These are phyloP conservation scores for Halisarca cf. caerulea DNA, from an alignment of 37 sponge, comb jelly and placozoan genomes.

Conservation along the genomic window DNA sequence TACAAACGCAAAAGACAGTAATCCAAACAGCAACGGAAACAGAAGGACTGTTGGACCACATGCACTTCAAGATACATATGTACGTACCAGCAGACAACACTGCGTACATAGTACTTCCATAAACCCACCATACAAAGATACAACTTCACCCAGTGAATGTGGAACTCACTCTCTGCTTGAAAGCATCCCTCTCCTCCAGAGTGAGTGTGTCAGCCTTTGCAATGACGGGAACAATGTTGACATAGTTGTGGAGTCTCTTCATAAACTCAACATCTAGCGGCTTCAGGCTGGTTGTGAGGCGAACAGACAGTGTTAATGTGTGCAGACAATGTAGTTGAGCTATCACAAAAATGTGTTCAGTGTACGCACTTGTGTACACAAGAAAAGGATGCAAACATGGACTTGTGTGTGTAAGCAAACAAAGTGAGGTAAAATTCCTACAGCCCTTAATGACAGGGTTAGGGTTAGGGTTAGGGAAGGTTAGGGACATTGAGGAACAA, in stretches of 20 bases:
- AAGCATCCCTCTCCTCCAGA: slow-evolving; percentile 90
- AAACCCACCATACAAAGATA: background rate
- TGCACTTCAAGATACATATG: too few relatives aligned
- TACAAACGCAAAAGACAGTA: too few relatives aligned
- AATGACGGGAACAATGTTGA: slow-evolving; percentile 96
- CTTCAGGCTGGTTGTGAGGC: slow-evolving; percentile 68
- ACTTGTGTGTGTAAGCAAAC: too few relatives aligned
- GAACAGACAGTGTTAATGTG: background rate
- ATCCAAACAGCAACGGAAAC: too few relatives aligned
- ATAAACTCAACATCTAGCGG: slow-evolving; percentile 92
- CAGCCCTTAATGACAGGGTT: too few relatives aligned
- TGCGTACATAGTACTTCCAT: too few relatives aligned
- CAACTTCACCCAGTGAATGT: background rate
- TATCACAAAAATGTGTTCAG: background rate
- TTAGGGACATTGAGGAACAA: too few relatives aligned
- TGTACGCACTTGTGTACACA: background rate
- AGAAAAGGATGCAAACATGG: too few relatives aligned
- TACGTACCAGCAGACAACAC: too few relatives aligned
- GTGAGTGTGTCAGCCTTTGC: slow-evolving; percentile 96
- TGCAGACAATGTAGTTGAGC: background rate
- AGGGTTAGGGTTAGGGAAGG: too few relatives aligned
- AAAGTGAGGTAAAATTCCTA: too few relatives aligned
- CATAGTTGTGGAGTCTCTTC: slow-evolving; percentile 84
- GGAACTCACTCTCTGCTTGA: slow-evolving; percentile 79
- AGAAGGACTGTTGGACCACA: too few relatives aligned